These are phyloP conservation scores for Lepisosteus osseus DNA, from an alignment of 2,113 vertebrate genomes.

Conservation along the genomic window DNA sequence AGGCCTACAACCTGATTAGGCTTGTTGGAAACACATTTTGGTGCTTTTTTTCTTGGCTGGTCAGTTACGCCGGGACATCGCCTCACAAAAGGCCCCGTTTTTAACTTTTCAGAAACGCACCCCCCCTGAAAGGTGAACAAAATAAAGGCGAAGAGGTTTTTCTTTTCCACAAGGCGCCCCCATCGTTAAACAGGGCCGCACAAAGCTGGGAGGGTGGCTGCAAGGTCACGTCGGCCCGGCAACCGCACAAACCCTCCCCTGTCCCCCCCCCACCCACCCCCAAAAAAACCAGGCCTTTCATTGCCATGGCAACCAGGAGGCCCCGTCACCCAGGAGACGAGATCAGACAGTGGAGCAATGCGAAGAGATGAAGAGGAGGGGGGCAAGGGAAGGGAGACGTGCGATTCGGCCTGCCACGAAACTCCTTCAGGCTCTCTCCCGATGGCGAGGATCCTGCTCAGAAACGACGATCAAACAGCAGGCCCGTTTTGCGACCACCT, in stretches of 20 bases:
- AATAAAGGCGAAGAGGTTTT: not conserved
- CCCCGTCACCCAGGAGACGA: not conserved
- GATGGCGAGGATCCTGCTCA: no score
- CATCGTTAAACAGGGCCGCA: not conserved
- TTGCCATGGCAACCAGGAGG: conserved; percentile 6
- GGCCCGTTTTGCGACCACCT: no score
- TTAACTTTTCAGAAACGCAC: not conserved
- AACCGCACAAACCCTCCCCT: not conserved
- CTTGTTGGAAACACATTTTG: no score
- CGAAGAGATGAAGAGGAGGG: no score
- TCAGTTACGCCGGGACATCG: no score
- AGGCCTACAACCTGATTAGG: no score
- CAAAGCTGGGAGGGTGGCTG: conserved; percentile 1
- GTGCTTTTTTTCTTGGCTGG: no score
- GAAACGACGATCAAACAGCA: no score
- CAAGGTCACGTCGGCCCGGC: conserved; percentile 9
- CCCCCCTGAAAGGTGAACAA: not conserved
- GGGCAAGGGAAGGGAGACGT: no score
- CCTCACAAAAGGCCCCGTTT: no score
- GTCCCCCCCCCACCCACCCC: not conserved
- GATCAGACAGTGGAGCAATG: not conserved
- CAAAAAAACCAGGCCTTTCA: conserved; percentile 1
- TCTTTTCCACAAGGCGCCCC: not conserved
- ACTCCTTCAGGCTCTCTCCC: no score
- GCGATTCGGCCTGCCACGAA: no score